Evolutionary conservation across 2,797 vertebrate genomes (phyloP).

Genomic region (Melanotaenia boesemani): DNA sequence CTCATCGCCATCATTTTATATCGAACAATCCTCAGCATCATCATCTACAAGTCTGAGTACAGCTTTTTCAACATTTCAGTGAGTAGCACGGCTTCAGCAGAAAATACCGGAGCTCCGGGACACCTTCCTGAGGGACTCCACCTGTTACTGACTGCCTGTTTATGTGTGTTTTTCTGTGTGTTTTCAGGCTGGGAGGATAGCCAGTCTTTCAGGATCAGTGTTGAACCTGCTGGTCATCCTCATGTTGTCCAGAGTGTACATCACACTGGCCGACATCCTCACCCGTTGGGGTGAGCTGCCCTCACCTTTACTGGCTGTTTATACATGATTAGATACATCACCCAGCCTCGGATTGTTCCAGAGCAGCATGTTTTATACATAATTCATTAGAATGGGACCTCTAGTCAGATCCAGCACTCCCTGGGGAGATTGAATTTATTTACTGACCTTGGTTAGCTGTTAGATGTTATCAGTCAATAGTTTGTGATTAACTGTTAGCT

Average conservation of each 20-base stretch:
- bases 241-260: slow-evolving; percentile 83
- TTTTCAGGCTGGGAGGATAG: slow-evolving; percentile 81
- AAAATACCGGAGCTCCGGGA: neutral
- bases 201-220: slow-evolving; percentile 84
- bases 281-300: slow-evolving; percentile 87
- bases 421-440: too few species aligned
- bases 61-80: slow-evolving; percentile 74
- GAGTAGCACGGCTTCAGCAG: slow-evolving; percentile 54
- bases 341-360: too few species aligned
- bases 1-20: slow-evolving; percentile 84
- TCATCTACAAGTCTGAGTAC: slow-evolving; percentile 73
- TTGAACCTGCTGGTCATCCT: slow-evolving; percentile 87
- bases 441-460: too few species aligned
- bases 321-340: too few species aligned
- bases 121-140: slow-evolving; percentile 1
- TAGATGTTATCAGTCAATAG: too few species aligned
- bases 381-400: too few species aligned
- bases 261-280: slow-evolving; percentile 81
- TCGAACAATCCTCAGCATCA: slow-evolving; percentile 71
- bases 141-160: neutral
- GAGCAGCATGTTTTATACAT: too few species aligned
- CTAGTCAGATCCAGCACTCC: too few species aligned
- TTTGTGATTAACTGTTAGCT: too few species aligned
- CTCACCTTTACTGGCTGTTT: neutral
- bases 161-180: slow-evolving; percentile 17